Evolutionary conservation across 2,797 vertebrate genomes (phyloP).

Genomic region (Myoxocephalus aenaeus): DNA sequence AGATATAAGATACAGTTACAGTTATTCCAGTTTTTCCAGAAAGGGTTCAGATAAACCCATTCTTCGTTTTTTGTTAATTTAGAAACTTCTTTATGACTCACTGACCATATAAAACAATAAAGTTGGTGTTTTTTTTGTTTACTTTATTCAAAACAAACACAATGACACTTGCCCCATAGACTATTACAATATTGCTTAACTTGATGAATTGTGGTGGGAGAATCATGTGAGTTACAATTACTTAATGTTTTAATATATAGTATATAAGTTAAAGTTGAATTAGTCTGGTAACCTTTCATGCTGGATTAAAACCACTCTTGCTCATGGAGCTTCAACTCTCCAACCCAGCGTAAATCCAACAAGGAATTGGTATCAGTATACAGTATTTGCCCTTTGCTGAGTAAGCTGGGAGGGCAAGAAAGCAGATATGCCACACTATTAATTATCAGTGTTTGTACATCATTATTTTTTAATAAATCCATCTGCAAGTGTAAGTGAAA

Average conservation of each 20-base stretch:
- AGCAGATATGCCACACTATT: conserved; percentile 72
- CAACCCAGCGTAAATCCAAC: conserved; percentile 54
- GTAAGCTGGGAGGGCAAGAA: conserved; percentile 56
- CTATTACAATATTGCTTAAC: neutral
- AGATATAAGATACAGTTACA: neutral
- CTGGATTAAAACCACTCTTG: neutral
- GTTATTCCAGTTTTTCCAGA: conserved; percentile 5
- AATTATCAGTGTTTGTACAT: conserved; percentile 81
- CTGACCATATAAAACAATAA: neutral
- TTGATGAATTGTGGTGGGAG: neutral
- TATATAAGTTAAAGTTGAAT: neutral
- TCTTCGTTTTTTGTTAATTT: neutral
- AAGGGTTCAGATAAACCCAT: neutral
- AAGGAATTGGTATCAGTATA: conserved; percentile 56
- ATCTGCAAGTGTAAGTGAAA: conserved; percentile 68
- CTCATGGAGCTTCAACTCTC: conserved; percentile 13
- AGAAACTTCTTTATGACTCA: neutral
- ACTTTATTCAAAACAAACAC: neutral
- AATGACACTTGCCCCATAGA: neutral
- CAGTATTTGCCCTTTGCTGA: conserved; percentile 66
- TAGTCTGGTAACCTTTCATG: neutral
- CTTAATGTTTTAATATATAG: neutral
- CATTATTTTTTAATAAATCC: conserved; percentile 82
- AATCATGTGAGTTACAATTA: neutral
- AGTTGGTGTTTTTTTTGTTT: neutral